Base-by-base conservation (phyloP, 2,888 invertebrate genomes). In the Xylota segnis region DNA sequence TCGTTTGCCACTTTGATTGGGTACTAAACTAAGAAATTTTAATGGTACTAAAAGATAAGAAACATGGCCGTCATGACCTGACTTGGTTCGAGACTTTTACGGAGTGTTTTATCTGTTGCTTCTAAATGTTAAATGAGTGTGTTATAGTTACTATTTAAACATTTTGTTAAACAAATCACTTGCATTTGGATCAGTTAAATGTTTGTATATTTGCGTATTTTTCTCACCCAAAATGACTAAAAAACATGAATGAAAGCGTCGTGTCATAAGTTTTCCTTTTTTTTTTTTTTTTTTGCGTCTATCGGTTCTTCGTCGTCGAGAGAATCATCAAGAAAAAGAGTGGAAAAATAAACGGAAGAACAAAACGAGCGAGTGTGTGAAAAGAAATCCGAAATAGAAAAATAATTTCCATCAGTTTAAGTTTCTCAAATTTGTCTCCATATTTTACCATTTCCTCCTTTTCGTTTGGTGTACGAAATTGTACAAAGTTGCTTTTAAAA, bases 81-180 rank as follows among this genome's bases (percentile, higher is more conserved):
- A 84, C 59, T 84, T 58, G 37, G 70, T 29, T 71, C 61, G 40
- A 65, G 52, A 65, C 34, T 81, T 76, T 65, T 78, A 65, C 63
- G 54, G 75, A 65, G 63, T 66, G 75, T 76, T 68, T 78, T 83
- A 83, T 74, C 83, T 83, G 83, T 83, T 84, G 84, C 74, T 84
- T 75, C 75, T 61, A 45, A 81, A 70, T 65, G 40, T 9, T 68
- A 56, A 56, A 63, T 63, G 47, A 77, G 56, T 58, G 58, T 52
- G 34, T 50, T 68, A 23, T 61, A 65, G 50, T 58, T 50, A 18
- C 10, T 56, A 14, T 66, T 66, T 43, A 37, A 79, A 74, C 10
- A 54, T 29, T 52, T 61, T 32, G 37, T 63, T 34, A 63, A 74
- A 43, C 7, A 45, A 29, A 47, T 34, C 14, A 37, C 16, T 5